These are phyloP conservation scores for Campoletis sonorensis DNA, from an alignment of 1,140 invertebrate genomes.

Conservation along the genomic window DNA sequence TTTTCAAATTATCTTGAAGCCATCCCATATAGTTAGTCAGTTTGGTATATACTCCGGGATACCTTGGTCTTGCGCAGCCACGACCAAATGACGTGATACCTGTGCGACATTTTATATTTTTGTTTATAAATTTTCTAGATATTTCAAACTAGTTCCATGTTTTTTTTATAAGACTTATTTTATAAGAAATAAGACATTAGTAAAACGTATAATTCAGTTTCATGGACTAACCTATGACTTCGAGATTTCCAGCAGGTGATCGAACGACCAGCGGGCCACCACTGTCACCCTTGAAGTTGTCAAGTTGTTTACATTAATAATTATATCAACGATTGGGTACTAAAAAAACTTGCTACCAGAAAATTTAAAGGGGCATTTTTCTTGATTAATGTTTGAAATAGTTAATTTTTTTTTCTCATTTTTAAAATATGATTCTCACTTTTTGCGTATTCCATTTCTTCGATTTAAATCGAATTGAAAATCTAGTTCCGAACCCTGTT, in stretches of 20 bases:
- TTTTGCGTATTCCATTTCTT: too few species aligned
- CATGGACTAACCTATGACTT: conserved; percentile 75
- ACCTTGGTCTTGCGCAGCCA: conserved; percentile 84
- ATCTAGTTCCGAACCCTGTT: too few species aligned
- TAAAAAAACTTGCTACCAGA: conserved; percentile 31
- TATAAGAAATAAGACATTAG: too few species aligned
- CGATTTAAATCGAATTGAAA: too few species aligned
- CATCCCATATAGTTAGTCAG: conserved; percentile 84
- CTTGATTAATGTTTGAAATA: too few species aligned
- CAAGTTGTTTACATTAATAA: conserved; percentile 26
- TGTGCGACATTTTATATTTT: conserved; percentile 54
- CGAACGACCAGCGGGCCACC: conserved; percentile 78
- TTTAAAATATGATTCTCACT: too few species aligned
- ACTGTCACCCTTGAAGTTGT: conserved; percentile 75
- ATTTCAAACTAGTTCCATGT: too few species aligned
- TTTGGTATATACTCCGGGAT: conserved; percentile 87
- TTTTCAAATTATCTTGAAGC: conserved; percentile 77
- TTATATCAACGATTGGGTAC: background rate
- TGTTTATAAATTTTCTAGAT: conserved; percentile 29
- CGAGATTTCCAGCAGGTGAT: conserved; percentile 71
- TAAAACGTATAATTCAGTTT: too few species aligned
- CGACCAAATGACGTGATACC: conserved; percentile 88
- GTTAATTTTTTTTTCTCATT: too few species aligned
- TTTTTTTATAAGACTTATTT: too few species aligned
- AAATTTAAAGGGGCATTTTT: background rate